These are phyloP conservation scores for Lycophotia porphyrea DNA, from an alignment of 2,888 invertebrate species.

Conservation along the genomic window DNA sequence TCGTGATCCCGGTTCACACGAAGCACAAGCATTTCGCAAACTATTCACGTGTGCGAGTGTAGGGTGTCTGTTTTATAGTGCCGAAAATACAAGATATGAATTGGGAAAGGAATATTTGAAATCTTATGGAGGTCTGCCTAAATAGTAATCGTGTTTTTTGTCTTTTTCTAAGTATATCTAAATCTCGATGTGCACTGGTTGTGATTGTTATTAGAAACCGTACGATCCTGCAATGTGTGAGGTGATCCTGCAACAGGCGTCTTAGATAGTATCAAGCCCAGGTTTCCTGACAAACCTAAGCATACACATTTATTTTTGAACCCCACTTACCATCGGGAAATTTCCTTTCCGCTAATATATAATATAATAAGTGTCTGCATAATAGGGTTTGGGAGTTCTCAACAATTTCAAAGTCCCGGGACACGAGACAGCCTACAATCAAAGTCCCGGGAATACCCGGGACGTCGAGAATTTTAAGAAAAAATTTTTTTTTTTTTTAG, in stretches of 20 bases:
- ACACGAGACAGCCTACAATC: too few species aligned
- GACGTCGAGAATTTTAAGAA: too few species aligned
- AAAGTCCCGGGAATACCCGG: too few species aligned
- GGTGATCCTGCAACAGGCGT: background rate
- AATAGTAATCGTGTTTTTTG: background rate
- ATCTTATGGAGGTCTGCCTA: background rate
- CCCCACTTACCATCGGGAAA: background rate
- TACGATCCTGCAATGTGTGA: background rate
- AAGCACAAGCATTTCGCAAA: slow-evolving; percentile 79
- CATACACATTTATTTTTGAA: background rate
- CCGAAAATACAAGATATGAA: slow-evolving; percentile 35
- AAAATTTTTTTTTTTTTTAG: too few species aligned
- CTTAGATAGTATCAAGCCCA: background rate
- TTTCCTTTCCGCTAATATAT: background rate
- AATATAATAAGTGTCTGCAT: background rate
- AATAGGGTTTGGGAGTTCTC: too few species aligned
- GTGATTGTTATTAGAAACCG: background rate
- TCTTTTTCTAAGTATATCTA: background rate
- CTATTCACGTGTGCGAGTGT: slow-evolving; percentile 79
- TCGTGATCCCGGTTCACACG: slow-evolving; percentile 84
- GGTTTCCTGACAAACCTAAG: background rate
- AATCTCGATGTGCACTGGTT: background rate
- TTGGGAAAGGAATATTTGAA: background rate
- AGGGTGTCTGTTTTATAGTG: slow-evolving; percentile 70
- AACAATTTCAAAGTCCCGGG: too few species aligned